Conservation (phyloP, 92 coral and sea anemone genomes). For the Porites divaricata region DNA sequence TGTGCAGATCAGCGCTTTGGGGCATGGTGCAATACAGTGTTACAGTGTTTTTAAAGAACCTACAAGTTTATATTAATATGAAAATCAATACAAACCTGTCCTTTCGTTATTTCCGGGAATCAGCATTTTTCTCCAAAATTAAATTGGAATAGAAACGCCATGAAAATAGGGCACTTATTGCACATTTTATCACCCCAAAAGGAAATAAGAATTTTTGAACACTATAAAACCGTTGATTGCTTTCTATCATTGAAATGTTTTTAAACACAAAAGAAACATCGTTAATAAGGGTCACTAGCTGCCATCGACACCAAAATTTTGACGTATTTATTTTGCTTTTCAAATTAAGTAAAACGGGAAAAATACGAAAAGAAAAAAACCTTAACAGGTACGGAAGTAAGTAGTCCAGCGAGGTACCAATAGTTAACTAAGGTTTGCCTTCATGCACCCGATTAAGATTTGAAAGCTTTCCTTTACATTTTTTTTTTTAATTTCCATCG, state of each 20-base stretch:
- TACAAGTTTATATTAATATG: neutral
- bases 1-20: too few species aligned
- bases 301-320: slow-evolving; percentile 1
- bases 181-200: neutral
- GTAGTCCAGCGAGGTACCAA: neutral
- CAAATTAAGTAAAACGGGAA: neutral
- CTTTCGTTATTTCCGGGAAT: neutral
- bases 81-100: neutral
- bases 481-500: neutral
- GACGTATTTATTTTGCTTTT: slow-evolving; percentile 8
- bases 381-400: neutral
- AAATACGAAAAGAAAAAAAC: neutral
- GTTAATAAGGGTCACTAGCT: neutral
- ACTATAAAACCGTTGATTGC: neutral
- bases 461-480: neutral
- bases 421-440: too few species aligned
- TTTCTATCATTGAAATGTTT: slow-evolving; percentile 4
- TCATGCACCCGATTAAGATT: neutral
- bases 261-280: neutral
- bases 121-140: neutral
- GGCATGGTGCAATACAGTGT: too few species aligned
- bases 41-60: neutral
- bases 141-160: neutral
- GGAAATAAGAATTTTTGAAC: neutral
- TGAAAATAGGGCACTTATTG: neutral